Base-by-base conservation (phyloP, 2,888 invertebrate species). In the Epinotia bilunana region DNA sequence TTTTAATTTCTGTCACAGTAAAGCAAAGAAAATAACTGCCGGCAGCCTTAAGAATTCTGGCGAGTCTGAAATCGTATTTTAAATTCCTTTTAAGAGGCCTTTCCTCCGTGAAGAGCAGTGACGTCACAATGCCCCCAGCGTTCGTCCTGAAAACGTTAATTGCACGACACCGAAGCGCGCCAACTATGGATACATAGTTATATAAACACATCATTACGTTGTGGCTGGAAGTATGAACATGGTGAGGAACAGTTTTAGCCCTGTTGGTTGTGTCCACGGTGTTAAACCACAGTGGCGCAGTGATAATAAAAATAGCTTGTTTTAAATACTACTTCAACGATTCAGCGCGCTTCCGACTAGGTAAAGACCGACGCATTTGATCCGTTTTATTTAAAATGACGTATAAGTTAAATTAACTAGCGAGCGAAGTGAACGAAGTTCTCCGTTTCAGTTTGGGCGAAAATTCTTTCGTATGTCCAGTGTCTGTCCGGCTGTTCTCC, bases 91-190 rank as follows among this genome's bases (percentile, higher is more conserved):
- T 88, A 82, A 88, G 85, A 83, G 83, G 43, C 81, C 87, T 80
- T 83, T 86, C 86, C 83, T 84, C 87, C 84, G 83, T 84, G 84
- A 81, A 86, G 85, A 83, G 81, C 77, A 76, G 82, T 84, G 84
- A 83, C 88, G 88, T 88, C 88, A 90, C 90, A 89, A 90, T 88
- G 84, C 86, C 84, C 82, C 80, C 81, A 86, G 88, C 87, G 86
- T 81, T 84, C 86, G 86, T 86, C 86, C 89, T 88, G 88, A 88
- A 91, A 90, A 90, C 89, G 89, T 90, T 92, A 92, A 92, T 92
- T 91, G 90, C 90, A 84, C 85, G 84, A 86, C 90, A 86, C 86
- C 82, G 83, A 81, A 79, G 84, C 82, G 83, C 81, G 79, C 79
- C 80, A 77, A 82, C 84, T 84, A 82, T 82, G 79, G 78, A 75